Percentiles rank a stretch among this genome's conserved stretches.
Conservation (phyloP, 1,140 invertebrate genomes). For the Heliothis subflexa region DNA sequence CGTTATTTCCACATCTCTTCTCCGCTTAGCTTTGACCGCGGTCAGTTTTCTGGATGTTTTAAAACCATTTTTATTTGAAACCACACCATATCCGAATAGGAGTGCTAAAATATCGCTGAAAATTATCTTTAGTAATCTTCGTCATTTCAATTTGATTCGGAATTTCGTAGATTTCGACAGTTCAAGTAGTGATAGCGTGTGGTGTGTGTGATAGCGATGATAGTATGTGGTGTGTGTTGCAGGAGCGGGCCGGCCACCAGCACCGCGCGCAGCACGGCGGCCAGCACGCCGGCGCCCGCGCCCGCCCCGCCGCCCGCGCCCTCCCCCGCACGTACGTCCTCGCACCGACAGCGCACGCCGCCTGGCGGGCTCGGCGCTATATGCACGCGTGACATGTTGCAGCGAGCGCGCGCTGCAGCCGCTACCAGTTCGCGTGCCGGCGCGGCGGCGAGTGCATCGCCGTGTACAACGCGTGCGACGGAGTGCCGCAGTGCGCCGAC, state of each 20-base stretch:
- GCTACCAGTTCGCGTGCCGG: slow-evolving; percentile 95
- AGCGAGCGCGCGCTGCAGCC: slow-evolving; percentile 87
- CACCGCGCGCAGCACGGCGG: slow-evolving; percentile 39
- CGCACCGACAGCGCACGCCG: too few species aligned
- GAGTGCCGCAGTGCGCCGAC: slow-evolving; percentile 96
- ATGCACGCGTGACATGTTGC: not conserved
- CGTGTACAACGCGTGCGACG: slow-evolving; percentile 98
- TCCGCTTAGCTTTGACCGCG: too few species aligned
- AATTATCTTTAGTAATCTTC: too few species aligned
- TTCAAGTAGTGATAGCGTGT: too few species aligned
- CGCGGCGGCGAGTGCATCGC: slow-evolving; percentile 96
- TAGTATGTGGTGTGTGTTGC: slow-evolving; percentile 77
- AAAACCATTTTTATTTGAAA: too few species aligned
- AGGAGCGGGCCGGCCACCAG: slow-evolving; percentile 89
- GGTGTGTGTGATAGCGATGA: slow-evolving; percentile 60
- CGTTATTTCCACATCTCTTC: too few species aligned
- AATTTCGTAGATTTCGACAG: too few species aligned
- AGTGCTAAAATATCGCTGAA: too few species aligned
- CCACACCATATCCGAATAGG: too few species aligned
- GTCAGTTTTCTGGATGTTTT: too few species aligned
- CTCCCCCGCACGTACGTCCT: slow-evolving; percentile 4
- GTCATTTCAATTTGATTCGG: too few species aligned
- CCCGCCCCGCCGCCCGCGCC: slow-evolving; percentile 43
- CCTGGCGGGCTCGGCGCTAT: not conserved
- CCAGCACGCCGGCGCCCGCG: slow-evolving; percentile 50